Conservation (phyloP, 2,888 invertebrate species). For the Aleiodes leptofemur region DNA sequence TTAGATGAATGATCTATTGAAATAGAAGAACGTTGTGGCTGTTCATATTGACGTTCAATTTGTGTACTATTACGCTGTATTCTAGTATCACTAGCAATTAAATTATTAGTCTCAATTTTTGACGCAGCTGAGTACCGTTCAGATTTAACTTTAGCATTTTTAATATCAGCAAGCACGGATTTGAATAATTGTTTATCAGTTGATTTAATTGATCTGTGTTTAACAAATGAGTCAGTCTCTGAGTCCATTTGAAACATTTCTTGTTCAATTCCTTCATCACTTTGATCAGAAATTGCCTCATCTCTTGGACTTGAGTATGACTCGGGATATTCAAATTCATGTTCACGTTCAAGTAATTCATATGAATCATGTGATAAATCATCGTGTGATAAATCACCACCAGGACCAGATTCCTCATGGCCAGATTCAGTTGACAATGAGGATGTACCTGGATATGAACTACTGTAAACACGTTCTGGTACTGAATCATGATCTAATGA, state of each 20-base stretch:
- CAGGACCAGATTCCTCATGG: conserved; percentile 80
- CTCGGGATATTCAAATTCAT: conserved; percentile 73
- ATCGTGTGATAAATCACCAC: conserved; percentile 86
- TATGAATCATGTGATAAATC: conserved; percentile 93
- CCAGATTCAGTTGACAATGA: conserved; percentile 80
- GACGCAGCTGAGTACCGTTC: conserved; percentile 67
- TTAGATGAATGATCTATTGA: conserved; percentile 61
- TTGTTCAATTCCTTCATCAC: conserved; percentile 78
- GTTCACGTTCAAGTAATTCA: conserved; percentile 85
- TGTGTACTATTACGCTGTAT: conserved; percentile 70
- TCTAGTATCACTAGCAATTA: conserved; percentile 67
- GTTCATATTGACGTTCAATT: conserved; percentile 69
- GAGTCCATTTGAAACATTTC: conserved; percentile 86
- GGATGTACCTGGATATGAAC: conserved; percentile 90
- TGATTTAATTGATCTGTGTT: conserved; percentile 67
- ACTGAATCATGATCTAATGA: conserved; percentile 83
- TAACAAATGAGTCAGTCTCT: conserved; percentile 72
- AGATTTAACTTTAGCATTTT: conserved; percentile 61
- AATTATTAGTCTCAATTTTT: conserved; percentile 56
- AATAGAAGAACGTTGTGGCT: conserved; percentile 60
- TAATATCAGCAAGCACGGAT: conserved; percentile 68
- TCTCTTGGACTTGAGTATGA: conserved; percentile 72
- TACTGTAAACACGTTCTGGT: conserved; percentile 87
- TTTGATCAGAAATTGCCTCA: conserved; percentile 67
- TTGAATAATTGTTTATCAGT: conserved; percentile 67